Evolutionary conservation across 1,140 invertebrate species (phyloP).

Genomic region (Neocloeon triangulifer): DNA sequence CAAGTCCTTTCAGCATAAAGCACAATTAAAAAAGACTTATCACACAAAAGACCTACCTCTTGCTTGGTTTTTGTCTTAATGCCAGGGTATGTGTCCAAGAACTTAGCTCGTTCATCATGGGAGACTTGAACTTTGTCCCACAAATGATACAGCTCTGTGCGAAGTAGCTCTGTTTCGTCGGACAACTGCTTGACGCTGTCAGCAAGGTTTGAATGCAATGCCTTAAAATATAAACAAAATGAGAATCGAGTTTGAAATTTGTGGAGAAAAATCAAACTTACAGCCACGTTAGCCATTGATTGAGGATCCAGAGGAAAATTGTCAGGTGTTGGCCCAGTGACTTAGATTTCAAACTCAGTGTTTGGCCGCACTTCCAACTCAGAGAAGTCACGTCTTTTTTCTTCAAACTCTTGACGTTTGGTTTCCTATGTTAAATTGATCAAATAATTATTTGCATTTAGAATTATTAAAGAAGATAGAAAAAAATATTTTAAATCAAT

Average conservation of each 20-base stretch:
- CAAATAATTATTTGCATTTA: no score
- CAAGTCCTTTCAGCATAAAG: no score
- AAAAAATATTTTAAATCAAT: no score
- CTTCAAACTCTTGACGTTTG: constrained; percentile 23
- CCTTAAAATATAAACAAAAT: no score
- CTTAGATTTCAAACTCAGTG: constrained; percentile 25
- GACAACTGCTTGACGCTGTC: constrained; percentile 16
- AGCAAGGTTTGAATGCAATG: constrained; percentile 14
- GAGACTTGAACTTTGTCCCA: constrained; percentile 39
- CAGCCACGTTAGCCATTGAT: no score
- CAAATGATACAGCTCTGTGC: constrained; percentile 23
- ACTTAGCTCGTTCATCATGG: constrained; percentile 20
- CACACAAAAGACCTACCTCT: constrained; percentile 19
- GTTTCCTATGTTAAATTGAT: constrained; percentile 13
- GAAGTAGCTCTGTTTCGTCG: constrained; percentile 19
- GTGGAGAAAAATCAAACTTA: no score
- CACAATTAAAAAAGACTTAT: no score
- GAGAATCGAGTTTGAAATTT: no score
- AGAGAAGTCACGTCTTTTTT: constrained; percentile 24
- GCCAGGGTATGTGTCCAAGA: constrained; percentile 23
- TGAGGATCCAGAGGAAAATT: no score
- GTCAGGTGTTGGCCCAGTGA: constrained; percentile 26
- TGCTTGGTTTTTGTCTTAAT: constrained; percentile 22
- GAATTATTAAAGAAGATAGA: no score
- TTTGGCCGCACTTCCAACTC: constrained; percentile 25